A percentile compares a stretch with the other conserved stretches of the same genome.
Evolutionary conservation across 2,113 vertebrate species (phyloP).

Genomic region (Phodopus roborovskii): DNA sequence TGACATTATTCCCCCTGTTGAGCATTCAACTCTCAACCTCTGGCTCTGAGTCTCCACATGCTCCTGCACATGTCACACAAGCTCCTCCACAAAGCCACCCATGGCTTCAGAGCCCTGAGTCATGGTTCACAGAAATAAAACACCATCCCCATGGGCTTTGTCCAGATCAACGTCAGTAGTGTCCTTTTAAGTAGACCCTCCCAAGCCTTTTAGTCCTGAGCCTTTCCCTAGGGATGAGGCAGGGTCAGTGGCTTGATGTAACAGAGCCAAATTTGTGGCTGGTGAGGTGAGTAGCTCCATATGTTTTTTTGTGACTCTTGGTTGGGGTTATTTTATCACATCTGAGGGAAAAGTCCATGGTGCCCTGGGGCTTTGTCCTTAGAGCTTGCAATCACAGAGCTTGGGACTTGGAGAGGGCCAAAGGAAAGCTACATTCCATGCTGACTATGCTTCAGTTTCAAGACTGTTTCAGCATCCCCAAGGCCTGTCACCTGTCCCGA

Average conservation of each 20-base stretch:
- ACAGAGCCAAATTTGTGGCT: neutral
- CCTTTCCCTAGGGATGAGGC: conserved; percentile 28
- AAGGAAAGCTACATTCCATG: neutral
- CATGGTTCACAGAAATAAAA: conserved; percentile 52
- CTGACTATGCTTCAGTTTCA: neutral
- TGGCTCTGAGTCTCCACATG: neutral
- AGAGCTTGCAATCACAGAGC: neutral
- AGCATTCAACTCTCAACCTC: conserved; percentile 61
- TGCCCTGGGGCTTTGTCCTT: neutral
- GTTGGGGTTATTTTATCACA: neutral
- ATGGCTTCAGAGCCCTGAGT: conserved; percentile 1
- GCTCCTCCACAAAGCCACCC: neutral
- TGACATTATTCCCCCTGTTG: conserved; percentile 70
- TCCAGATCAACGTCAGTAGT: conserved; percentile 9
- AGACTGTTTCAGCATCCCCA: neutral
- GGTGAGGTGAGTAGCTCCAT: neutral
- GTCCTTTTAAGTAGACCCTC: conserved; percentile 22
- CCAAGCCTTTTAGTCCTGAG: neutral
- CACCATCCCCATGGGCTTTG: neutral
- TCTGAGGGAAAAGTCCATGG: neutral
- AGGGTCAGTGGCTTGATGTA: neutral
- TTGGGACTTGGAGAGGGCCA: neutral
- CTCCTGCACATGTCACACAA: neutral
- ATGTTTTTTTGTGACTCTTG: neutral
- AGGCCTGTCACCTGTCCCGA: neutral